Evolutionary conservation across 2,797 vertebrate genomes (phyloP).

Genomic region (Mycteria americana): DNA sequence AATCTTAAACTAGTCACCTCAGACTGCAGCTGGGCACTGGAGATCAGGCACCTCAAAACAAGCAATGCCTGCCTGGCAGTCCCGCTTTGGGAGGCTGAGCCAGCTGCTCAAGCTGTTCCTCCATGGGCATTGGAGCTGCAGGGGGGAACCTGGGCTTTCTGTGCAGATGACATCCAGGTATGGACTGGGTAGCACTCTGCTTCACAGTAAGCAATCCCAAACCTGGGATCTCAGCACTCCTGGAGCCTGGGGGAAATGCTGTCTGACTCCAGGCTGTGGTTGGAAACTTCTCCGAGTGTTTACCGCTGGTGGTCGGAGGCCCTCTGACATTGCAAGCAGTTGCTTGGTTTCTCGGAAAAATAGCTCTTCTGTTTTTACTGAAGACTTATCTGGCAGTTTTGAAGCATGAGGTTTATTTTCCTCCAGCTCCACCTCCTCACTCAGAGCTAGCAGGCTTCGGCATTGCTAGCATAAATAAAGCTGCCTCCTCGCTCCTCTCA

Average conservation of each 20-base stretch:
- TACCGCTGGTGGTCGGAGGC: background rate
- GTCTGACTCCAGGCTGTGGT: background rate
- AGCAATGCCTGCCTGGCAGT: background rate
- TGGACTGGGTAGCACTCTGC: background rate
- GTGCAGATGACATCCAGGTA: background rate
- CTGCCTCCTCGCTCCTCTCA: background rate
- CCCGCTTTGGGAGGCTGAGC: background rate
- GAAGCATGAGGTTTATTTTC: background rate
- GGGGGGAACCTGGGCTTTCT: background rate
- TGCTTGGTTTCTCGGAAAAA: background rate
- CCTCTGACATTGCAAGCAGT: background rate
- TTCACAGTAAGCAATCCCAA: background rate
- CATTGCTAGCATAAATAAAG: background rate
- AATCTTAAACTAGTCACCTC: background rate
- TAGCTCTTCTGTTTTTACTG: background rate
- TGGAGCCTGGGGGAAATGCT: background rate
- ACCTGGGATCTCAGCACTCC: background rate
- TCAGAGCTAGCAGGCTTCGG: background rate
- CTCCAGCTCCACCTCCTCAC: background rate
- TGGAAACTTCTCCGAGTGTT: background rate
- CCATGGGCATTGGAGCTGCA: background rate
- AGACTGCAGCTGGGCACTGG: background rate
- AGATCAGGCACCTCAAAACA: background rate
- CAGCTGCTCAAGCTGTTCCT: background rate
- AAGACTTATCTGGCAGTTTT: background rate